Evolutionary conservation across 2,888 invertebrate genomes (phyloP).

Genomic region (Drosophila lacicola): DNA sequence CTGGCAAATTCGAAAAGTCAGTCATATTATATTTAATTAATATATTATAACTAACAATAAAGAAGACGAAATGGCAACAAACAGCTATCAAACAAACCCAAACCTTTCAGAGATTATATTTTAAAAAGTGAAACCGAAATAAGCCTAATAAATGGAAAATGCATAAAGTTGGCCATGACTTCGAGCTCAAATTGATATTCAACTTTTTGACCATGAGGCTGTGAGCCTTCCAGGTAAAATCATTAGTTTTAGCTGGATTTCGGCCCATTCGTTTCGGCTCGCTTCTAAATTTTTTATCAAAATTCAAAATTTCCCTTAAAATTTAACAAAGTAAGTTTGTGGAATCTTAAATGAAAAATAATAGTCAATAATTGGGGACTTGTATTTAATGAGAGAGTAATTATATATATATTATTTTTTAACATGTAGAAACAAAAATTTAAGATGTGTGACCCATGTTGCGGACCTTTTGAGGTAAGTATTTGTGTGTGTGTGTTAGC

Average conservation of each 20-base stretch:
- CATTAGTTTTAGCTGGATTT: slow-evolving; percentile 69
- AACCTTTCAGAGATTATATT: too few species aligned
- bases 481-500: not conserved
- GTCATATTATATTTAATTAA: too few species aligned
- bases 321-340: slow-evolving; percentile 44
- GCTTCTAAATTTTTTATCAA: slow-evolving; percentile 50
- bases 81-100: too few species aligned
- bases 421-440: slow-evolving; percentile 46
- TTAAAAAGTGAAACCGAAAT: not conserved
- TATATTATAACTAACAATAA: too few species aligned
- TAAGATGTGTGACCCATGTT: slow-evolving; percentile 82
- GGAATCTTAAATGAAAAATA: not conserved
- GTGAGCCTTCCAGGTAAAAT: not conserved
- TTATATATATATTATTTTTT: not conserved
- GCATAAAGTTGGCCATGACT: slow-evolving; percentile 38
- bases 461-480: slow-evolving; percentile 83
- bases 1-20: too few species aligned
- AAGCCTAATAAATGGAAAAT: not conserved
- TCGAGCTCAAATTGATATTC: not conserved
- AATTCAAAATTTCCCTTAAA: slow-evolving; percentile 34
- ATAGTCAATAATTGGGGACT: not conserved
- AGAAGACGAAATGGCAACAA: too few species aligned
- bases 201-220: not conserved
- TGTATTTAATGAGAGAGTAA: not conserved
- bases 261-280: slow-evolving; percentile 64